Base-by-base conservation (phyloP, 37 sponge, comb jelly and placozoan genomes). In the Bolinopsis microptera region DNA sequence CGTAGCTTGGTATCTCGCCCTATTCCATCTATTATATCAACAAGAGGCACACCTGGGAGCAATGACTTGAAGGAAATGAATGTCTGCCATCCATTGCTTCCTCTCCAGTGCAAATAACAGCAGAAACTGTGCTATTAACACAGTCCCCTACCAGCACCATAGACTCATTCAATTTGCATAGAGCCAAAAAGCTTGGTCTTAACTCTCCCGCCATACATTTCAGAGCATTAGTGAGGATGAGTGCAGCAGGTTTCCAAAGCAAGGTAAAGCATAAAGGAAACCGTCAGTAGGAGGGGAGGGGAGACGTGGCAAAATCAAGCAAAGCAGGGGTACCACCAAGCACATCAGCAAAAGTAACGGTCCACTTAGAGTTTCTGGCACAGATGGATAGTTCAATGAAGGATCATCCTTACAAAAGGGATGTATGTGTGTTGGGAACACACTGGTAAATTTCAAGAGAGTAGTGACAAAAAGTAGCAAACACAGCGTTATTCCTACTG, bases 51-150 rank as follows among this genome's bases (percentile, higher is more conserved):
- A 70, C 74, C 74, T 70, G 74, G 5, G 74, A 70, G 26, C 28
- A 70, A 22, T 70, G 74, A 70, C 28, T 26, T 24, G 74, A 70
- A 22, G 74, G 74, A n/a, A 70, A 70, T 22, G 74, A 70, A 70
- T 70, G 74, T 22, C 74, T 70, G 1, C 74, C 74, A 70, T 70
- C 74, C 74, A 70, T n/a, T 70, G 74, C 74, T 26, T 70, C 74
- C 25, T 22, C 25, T n/a, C 74, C 74, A n/a, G 74, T 70, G 21
- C 74, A 70, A n/a, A 70, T 70, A 22, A 70, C 26, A 22, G 74
- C 74, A 22, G 74, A 70, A 1, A 70, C 3, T 2, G 28, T n/a
- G 25, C 28, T 26, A 70, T 70, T 70, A 8, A 70, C 74, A 22
- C 5, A 22, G 28, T 70, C 3, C 2, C 26, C 74, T n/a, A 24